Percentiles rank a stretch among this genome's conserved stretches.
phyloP scores from a whole-genome alignment of 2,113 vertebrate species.

The Pteropus alecto region DNA sequence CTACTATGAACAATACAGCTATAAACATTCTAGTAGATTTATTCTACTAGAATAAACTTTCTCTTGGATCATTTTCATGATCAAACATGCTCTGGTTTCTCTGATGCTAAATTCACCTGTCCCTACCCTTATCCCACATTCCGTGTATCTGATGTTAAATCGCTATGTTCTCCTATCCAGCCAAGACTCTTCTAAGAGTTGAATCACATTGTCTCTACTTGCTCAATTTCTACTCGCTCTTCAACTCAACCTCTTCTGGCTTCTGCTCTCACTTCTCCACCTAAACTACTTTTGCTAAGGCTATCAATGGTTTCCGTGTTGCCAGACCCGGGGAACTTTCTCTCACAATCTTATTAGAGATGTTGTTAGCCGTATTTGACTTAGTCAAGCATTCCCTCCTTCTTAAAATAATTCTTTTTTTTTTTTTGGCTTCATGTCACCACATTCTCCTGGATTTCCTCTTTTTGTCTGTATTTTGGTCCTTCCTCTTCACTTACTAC shows the following conservation, averaged over 20 bases:
- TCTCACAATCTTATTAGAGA: not conserved
- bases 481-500: not conserved
- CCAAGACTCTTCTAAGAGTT: not conserved
- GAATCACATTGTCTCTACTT: not conserved
- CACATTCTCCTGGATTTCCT: not conserved
- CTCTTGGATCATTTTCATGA: not conserved
- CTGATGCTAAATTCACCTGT: not conserved
- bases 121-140: not conserved
- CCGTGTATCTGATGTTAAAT: not conserved
- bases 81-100: not conserved
- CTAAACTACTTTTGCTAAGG: not conserved
- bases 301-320: not conserved
- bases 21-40: not conserved
- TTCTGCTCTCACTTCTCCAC: not conserved
- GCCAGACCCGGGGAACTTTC: not conserved
- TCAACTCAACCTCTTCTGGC: not conserved
- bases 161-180: not conserved
- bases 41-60: not conserved
- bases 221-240: not conserved
- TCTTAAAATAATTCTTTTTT: not conserved
- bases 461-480: not conserved
- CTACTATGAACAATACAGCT: not conserved
- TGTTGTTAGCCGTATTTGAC: not conserved
- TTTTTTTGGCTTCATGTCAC: not conserved
- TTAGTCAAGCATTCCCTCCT: not conserved